Base-by-base conservation (phyloP, 1,140 invertebrate genomes). In the Lasioglossum albipes region DNA sequence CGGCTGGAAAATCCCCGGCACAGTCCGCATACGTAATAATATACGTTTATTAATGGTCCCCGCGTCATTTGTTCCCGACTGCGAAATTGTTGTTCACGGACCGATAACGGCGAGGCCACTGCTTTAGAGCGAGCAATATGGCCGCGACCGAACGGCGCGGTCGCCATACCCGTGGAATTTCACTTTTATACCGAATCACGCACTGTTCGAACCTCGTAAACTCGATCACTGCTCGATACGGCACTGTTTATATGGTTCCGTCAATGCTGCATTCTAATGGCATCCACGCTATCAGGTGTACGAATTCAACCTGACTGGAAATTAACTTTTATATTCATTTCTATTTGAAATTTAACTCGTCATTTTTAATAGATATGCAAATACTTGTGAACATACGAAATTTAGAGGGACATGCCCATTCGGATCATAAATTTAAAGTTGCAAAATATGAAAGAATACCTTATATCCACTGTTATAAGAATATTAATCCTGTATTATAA, bases 1-100 rank as follows among this genome's bases (percentile, higher is more conserved):
- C 31, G 45, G n/a, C 41, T n/a, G 45, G 61, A 18, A 65, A 73
- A 79, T 73, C 66, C 77, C 22, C 4, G 27, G 3, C 9, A 20
- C 49, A 52, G 16, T 54, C 52, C 5, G 52, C 49, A 49, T 36
- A 31, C 62, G 36, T 64, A 79, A 79, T 66, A 73, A 74, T 78
- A 71, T 45, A 54, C 20, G 59, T 49, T 13, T 36, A 41, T 62
- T 67, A 73, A 57, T 74, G 62, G 41, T 27, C 18, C 1, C 36
- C 31, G 42, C 45, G 31, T 62, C 42, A 52, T 52, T 78, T 64
- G 75, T 18, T 52, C 16, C 9, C n/a, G n/a, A 2, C n/a, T 41
- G 7, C 12, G 64, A 42, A 52, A 72, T 41, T 52, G 20, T 41
- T 64, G 7, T 42, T 41, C 16, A n/a, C 22, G 59, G 22, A 52